Evolutionary conservation across 2,113 vertebrate genomes (phyloP).

Genomic region (Egretta garzetta): DNA sequence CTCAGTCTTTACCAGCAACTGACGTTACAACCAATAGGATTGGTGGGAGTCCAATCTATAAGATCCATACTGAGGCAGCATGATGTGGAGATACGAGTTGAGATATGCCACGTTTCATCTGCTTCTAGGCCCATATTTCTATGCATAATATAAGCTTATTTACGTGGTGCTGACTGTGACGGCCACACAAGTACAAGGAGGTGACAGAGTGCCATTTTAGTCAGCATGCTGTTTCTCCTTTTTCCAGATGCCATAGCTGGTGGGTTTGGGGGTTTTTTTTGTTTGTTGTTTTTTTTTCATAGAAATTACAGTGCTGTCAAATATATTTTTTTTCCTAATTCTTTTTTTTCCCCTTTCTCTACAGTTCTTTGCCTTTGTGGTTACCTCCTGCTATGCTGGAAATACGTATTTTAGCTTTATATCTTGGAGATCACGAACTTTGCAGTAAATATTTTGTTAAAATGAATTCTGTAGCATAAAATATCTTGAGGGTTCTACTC

Average conservation of each 20-base stretch:
- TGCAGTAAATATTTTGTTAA: constrained; percentile 66
- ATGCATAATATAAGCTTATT: not conserved
- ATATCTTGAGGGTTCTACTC: constrained; percentile 4
- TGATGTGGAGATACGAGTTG: not conserved
- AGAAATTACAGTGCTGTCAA: not conserved
- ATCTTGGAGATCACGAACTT: constrained; percentile 81
- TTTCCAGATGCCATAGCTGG: not conserved
- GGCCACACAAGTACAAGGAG: not conserved
- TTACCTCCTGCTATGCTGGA: constrained; percentile 87
- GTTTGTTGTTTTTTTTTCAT: not conserved
- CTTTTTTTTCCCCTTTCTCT: not conserved
- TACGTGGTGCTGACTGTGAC: not conserved
- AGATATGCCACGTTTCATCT: not conserved
- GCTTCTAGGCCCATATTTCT: not conserved
- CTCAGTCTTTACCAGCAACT: not conserved
- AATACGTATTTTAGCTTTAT: constrained; percentile 87
- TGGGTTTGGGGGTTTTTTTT: no score
- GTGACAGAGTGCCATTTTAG: not conserved
- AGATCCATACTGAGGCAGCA: not conserved
- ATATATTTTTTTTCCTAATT: not conserved
- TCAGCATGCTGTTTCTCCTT: not conserved
- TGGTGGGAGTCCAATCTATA: not conserved
- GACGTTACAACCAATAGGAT: not conserved
- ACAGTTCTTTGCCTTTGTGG: constrained; percentile 91
- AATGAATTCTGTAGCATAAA: constrained; percentile 47